Evolutionary conservation across 2,113 vertebrate genomes (phyloP).

Genomic region (Lamprotornis superbus): DNA sequence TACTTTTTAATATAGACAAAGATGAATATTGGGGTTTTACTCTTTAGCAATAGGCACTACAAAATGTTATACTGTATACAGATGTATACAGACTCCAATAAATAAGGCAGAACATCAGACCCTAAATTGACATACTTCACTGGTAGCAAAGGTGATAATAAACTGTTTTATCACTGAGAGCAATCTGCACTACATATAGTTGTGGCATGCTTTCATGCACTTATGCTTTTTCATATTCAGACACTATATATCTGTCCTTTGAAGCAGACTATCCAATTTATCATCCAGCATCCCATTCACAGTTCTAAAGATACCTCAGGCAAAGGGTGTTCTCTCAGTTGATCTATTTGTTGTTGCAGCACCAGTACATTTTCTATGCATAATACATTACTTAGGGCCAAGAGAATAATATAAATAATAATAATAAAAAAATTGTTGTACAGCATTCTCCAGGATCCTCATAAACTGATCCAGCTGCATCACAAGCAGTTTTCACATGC

Average conservation of each 20-base stretch:
- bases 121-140: neutral
- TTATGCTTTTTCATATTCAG: conserved; percentile 54
- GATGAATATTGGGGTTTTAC: neutral
- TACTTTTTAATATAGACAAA: neutral
- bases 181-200: neutral
- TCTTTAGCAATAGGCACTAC: neutral
- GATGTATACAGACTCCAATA: neutral
- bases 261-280: conserved; percentile 48
- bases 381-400: conserved; percentile 16
- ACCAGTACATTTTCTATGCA: conserved; percentile 2
- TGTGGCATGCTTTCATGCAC: conserved; percentile 2
- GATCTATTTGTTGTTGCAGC: conserved; percentile 22
- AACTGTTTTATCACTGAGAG: conserved; percentile 39
- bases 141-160: conserved; percentile 4
- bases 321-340: conserved; percentile 18
- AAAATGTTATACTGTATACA: neutral
- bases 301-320: conserved; percentile 33
- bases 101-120: neutral
- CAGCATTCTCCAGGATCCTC: neutral
- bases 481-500: neutral
- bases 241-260: conserved; percentile 49
- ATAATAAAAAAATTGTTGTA: neutral
- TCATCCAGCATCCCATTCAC: conserved; percentile 38
- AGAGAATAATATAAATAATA: neutral
- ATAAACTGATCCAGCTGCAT: conserved; percentile 8